Evolutionary conservation across 2,888 invertebrate genomes (phyloP).

Genomic region (Invenusta paracnida): DNA sequence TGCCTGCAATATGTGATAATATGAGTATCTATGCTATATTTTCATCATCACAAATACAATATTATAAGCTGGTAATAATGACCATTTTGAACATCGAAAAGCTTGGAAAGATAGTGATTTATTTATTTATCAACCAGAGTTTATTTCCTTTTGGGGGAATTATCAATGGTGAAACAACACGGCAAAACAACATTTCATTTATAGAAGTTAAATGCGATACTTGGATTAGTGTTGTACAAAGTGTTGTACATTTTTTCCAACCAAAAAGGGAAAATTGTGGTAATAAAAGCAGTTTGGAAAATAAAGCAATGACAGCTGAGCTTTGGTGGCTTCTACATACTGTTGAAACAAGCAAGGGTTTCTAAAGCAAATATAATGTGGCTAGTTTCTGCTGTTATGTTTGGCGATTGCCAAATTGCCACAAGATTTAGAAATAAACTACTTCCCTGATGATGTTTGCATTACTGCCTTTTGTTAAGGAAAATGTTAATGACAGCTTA

Average conservation of each 20-base stretch:
- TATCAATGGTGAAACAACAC: neutral
- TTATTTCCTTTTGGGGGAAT: too few species aligned
- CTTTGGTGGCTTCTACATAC: neutral
- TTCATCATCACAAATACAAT: too few species aligned
- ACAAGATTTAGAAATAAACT: neutral
- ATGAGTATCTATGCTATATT: too few species aligned
- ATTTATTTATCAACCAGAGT: too few species aligned
- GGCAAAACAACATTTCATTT: neutral
- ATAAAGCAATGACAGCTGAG: neutral
- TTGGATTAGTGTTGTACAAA: neutral
- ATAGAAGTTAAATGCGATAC: neutral
- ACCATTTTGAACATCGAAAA: too few species aligned
- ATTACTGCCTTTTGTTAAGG: constrained; percentile 18
- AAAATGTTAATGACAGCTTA: neutral
- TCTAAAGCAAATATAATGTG: neutral
- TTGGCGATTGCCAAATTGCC: neutral
- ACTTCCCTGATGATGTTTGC: neutral
- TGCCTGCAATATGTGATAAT: too few species aligned
- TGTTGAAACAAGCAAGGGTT: neutral
- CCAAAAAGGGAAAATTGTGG: neutral
- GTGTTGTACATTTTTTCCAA: neutral
- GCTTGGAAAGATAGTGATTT: too few species aligned
- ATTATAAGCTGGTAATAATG: too few species aligned
- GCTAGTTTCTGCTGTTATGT: constrained; percentile 13
- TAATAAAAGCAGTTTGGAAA: constrained; percentile 1